These are phyloP conservation scores for Dipus sagitta DNA, from an alignment of 2,797 vertebrate species.

Conservation along the genomic window DNA sequence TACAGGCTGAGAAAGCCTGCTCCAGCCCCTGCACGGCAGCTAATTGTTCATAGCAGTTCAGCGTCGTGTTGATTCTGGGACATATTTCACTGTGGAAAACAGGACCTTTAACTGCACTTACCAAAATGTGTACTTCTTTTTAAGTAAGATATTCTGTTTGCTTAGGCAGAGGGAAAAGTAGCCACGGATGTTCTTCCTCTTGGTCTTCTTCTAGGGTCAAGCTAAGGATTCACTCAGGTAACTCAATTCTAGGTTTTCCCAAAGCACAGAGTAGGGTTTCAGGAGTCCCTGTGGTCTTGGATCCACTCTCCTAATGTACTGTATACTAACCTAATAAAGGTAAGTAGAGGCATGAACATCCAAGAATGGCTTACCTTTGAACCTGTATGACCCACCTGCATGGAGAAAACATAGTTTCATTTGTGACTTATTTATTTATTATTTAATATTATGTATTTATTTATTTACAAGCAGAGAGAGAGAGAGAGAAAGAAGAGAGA, in stretches of 20 bases:
- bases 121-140: slow-evolving; percentile 8
- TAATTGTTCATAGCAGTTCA: background rate
- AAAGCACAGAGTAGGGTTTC: slow-evolving; percentile 37
- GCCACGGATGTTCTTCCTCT: background rate
- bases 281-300: background rate
- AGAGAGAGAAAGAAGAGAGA: too few species aligned
- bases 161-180: background rate
- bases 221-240: background rate
- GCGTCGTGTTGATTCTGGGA: slow-evolving; percentile 4
- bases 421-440: too few species aligned
- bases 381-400: background rate
- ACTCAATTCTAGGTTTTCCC: slow-evolving; percentile 30
- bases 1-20: background rate
- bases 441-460: too few species aligned
- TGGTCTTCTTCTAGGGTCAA: slow-evolving; percentile 6
- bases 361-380: background rate
- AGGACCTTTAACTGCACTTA: background rate
- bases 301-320: background rate
- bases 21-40: background rate
- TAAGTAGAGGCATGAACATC: background rate
- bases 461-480: too few species aligned
- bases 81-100: background rate
- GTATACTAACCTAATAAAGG: background rate
- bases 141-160: slow-evolving; percentile 19
- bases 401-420: background rate